Evolutionary conservation across 2,888 invertebrate species (phyloP).

Genomic region (Microplitis manilae): DNA sequence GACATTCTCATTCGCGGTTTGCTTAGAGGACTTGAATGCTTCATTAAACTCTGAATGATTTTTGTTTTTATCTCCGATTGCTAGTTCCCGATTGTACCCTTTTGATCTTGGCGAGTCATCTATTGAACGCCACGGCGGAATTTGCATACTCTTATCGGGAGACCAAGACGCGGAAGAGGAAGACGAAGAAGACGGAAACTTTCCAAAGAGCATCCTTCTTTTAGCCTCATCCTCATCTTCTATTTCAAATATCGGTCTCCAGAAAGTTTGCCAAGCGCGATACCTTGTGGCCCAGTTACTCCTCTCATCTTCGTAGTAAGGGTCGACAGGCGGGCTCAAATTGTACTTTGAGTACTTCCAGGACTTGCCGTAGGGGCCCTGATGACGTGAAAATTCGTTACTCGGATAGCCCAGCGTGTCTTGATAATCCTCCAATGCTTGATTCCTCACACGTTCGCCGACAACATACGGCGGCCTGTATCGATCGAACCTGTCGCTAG

Average conservation of each 20-base stretch:
- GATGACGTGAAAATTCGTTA: slow-evolving; percentile 39
- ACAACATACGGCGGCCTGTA: slow-evolving; percentile 44
- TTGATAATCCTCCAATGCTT: slow-evolving; percentile 44
- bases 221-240: slow-evolving; percentile 12
- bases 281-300: slow-evolving; percentile 20
- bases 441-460: slow-evolving; percentile 36
- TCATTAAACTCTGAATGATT: slow-evolving; percentile 45
- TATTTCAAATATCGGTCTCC: slow-evolving; percentile 3
- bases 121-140: background rate
- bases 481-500: slow-evolving; percentile 42
- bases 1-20: slow-evolving; percentile 41
- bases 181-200: slow-evolving; percentile 45
- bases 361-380: slow-evolving; percentile 25
- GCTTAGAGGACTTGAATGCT: slow-evolving; percentile 29
- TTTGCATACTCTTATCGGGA: slow-evolving; percentile 36
- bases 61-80: slow-evolving; percentile 36
- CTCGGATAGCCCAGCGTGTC: slow-evolving; percentile 23
- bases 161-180: slow-evolving; percentile 32
- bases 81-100: slow-evolving; percentile 20
- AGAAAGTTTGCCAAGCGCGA: slow-evolving; percentile 18
- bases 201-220: slow-evolving; percentile 38
- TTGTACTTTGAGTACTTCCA: slow-evolving; percentile 42
- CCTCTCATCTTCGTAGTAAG: slow-evolving; percentile 17
- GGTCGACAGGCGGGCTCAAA: slow-evolving; percentile 20
- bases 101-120: slow-evolving; percentile 32